These are phyloP conservation scores for Syngnathus floridae DNA, from an alignment of 2,113 vertebrate species.

Conservation along the genomic window DNA sequence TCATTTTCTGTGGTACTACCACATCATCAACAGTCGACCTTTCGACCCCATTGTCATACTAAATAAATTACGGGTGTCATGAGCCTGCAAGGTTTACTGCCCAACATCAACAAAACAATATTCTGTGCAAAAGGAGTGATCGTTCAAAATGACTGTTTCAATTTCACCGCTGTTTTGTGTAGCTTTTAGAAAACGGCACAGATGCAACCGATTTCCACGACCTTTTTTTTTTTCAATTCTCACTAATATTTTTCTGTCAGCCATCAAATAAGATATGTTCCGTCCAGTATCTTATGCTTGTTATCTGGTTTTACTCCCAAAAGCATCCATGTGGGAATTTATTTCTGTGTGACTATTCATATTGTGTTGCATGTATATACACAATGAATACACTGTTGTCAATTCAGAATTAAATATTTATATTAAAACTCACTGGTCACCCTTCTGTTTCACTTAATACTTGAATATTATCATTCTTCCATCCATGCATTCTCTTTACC, in stretches of 20 bases:
- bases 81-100: background rate
- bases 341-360: constrained; percentile 84
- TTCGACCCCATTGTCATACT: too few relatives aligned
- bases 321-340: constrained; percentile 76
- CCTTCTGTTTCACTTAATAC: background rate
- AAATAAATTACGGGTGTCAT: background rate
- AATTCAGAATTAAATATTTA: constrained; percentile 91
- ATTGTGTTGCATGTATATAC: constrained; percentile 97
- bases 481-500: too few relatives aligned
- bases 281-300: constrained; percentile 74
- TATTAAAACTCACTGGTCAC: constrained; percentile 64
- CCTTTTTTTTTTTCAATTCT: constrained; percentile 16
- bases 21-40: background rate
- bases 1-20: background rate
- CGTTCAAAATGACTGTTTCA: background rate
- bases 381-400: constrained; percentile 72
- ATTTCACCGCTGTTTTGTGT: background rate
- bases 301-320: constrained; percentile 67
- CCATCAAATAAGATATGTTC: constrained; percentile 68
- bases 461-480: too few relatives aligned
- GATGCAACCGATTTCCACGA: background rate
- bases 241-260: constrained; percentile 50
- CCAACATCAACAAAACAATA: background rate
- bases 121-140: background rate
- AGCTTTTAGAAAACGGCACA: background rate